Percentiles rank a stretch among this genome's conserved stretches.
phyloP scores from a whole-genome alignment of 1,140 invertebrate genomes.

The Diprion similis region DNA sequence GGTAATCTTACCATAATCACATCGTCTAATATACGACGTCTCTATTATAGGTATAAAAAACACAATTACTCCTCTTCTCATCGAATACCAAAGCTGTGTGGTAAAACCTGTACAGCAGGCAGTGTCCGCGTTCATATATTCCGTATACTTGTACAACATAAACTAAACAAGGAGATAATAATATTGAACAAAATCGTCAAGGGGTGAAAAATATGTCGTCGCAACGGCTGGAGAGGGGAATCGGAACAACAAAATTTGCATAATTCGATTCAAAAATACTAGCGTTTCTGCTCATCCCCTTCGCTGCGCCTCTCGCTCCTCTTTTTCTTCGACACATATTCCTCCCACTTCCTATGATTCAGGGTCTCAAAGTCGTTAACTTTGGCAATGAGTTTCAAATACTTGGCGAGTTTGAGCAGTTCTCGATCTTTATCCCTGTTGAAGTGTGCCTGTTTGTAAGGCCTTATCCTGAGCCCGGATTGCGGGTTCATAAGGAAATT shows the following conservation, averaged over 20 bases:
- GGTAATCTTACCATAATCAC: no score
- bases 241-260: no score
- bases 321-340: slow-evolving; percentile 67
- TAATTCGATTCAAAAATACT: neutral
- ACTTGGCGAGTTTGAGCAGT: slow-evolving; percentile 81
- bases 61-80: no score
- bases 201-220: neutral
- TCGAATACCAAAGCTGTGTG: no score
- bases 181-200: neutral
- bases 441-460: slow-evolving; percentile 89
- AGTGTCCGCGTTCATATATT: no score
- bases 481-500: slow-evolving; percentile 99
- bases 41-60: no score
- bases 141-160: no score
- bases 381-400: slow-evolving; percentile 84
- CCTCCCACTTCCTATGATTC: slow-evolving; percentile 93
- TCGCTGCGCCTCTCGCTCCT: slow-evolving; percentile 50
- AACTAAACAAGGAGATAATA: neutral
- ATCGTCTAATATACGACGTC: no score
- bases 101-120: no score
- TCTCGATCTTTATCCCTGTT: slow-evolving; percentile 87
- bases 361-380: slow-evolving; percentile 84
- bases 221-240: neutral
- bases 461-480: slow-evolving; percentile 87
- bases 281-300: slow-evolving; percentile 53